Evolutionary conservation across 2,888 invertebrate species (phyloP).

Genomic region (Drosophila stalkeri): DNA sequence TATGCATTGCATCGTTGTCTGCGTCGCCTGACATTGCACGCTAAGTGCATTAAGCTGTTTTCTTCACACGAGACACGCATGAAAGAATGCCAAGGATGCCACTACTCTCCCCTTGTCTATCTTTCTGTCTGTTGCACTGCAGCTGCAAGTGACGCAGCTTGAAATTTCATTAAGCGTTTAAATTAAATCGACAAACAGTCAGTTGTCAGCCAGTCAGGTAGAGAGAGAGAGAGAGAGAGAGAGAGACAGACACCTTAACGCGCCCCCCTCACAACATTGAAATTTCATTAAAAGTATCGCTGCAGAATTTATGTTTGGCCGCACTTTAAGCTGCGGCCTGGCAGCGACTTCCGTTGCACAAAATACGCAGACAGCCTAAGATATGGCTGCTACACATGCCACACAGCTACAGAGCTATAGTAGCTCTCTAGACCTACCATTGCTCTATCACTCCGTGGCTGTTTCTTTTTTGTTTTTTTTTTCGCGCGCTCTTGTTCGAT

Average conservation of each 20-base stretch:
- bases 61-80: slow-evolving; percentile 67
- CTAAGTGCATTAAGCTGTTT: slow-evolving; percentile 85
- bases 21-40: slow-evolving; percentile 61
- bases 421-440: not conserved
- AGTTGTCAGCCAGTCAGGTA: slow-evolving; percentile 49
- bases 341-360: slow-evolving; percentile 69
- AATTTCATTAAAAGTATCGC: slow-evolving; percentile 79
- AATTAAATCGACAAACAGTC: slow-evolving; percentile 75
- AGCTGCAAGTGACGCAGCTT: slow-evolving; percentile 72
- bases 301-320: slow-evolving; percentile 66
- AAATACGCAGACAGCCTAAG: slow-evolving; percentile 76
- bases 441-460: slow-evolving; percentile 9
- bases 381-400: slow-evolving; percentile 77
- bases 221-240: slow-evolving; percentile 30
- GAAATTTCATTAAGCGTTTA: slow-evolving; percentile 81
- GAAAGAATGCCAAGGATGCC: slow-evolving; percentile 45
- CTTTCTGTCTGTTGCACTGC: slow-evolving; percentile 47
- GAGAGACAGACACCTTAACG: slow-evolving; percentile 15
- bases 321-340: slow-evolving; percentile 74
- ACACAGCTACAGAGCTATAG: slow-evolving; percentile 17
- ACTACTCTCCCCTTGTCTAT: not conserved
- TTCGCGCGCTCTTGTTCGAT: slow-evolving; percentile 75
- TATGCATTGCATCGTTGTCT: slow-evolving; percentile 53
- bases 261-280: slow-evolving; percentile 61
- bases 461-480: slow-evolving; percentile 40